Base-by-base conservation (phyloP, 2,888 invertebrate species). In the Rotaria sp. region DNA sequence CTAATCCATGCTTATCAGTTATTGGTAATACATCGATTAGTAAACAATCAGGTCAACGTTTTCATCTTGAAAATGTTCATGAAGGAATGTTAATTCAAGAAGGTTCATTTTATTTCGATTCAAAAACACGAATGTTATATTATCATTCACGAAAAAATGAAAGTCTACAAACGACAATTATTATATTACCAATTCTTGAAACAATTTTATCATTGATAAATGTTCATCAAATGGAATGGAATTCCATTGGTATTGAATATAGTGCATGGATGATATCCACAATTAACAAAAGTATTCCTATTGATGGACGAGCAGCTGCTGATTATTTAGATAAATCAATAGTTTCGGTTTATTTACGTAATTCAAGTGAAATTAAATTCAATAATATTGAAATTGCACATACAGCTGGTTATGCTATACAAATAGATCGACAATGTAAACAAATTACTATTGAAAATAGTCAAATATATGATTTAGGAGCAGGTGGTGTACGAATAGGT, bases 41-140 rank as follows among this genome's bases (percentile, higher is more conserved):
- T n/a, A 7, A 41, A n/a, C 45, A 80, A 45, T 80, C 80, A 3
- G 80, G 80, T 10, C 41, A 80, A 80, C 41, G 80, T 45, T 80
- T 80, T 45, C 45, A 45, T 80, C 41, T 80, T n/a, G 80, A 80
- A 80, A 80, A 80, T 80, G 45, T 80, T 15, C n/a, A 80, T 80
- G 80, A 80, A 80, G 80, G 45, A 26, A 80, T 80, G 80, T 38
- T 80, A 4, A 26, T 4, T 13, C 26, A 80, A 45, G n/a, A 80
- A 45, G 80, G 80, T 15, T 45, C 45, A 26, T 80, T 80, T 26
- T 80, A 45, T 80, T 80, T 80, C n/a, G 80, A 80, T 80, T 45
- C 80, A 0, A 26, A 11, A 4, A n/a, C 10, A 26, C 21, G 26
- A 15, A n/a, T 26, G 5, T 45, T 80, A n/a, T 80, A 80, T 80